Conservation (phyloP, 1,140 invertebrate species). For the Trialeurodes vaporariorum region DNA sequence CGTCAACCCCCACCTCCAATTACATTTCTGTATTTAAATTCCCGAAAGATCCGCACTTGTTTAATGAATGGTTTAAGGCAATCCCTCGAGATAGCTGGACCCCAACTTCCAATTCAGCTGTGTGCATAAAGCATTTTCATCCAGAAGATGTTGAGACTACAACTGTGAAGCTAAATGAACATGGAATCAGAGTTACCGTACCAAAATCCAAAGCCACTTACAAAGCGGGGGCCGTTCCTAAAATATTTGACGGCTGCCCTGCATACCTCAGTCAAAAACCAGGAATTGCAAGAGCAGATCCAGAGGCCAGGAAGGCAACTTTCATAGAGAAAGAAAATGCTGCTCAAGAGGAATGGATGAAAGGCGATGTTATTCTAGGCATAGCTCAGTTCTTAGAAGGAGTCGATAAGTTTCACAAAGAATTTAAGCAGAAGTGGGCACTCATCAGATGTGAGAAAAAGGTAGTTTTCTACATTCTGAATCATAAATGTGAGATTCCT, state of each 20-base stretch:
- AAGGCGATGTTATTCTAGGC: not conserved
- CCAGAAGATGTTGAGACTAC: not conserved
- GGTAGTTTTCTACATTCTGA: not conserved
- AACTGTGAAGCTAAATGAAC: not conserved
- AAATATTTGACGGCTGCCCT: not conserved
- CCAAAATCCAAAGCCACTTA: not conserved
- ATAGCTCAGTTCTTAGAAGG: not conserved
- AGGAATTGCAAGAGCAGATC: not conserved
- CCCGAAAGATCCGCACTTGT: not conserved
- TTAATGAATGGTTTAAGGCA: not conserved
- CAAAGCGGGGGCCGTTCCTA: not conserved
- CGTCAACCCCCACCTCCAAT: not conserved
- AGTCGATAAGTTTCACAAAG: not conserved
- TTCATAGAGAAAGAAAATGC: not conserved
- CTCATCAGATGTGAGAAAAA: not conserved
- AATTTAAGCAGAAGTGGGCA: not conserved
- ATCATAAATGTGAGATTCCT: not conserved
- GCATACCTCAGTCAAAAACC: not conserved
- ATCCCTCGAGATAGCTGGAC: not conserved
- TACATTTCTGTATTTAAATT: not conserved
- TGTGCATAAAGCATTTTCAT: not conserved
- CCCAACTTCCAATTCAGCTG: not conserved
- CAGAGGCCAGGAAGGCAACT: not conserved
- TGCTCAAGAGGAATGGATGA: not conserved
- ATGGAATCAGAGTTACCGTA: not conserved